Conservation (phyloP, 1,140 invertebrate genomes). For the Dreissena rostriformis region DNA sequence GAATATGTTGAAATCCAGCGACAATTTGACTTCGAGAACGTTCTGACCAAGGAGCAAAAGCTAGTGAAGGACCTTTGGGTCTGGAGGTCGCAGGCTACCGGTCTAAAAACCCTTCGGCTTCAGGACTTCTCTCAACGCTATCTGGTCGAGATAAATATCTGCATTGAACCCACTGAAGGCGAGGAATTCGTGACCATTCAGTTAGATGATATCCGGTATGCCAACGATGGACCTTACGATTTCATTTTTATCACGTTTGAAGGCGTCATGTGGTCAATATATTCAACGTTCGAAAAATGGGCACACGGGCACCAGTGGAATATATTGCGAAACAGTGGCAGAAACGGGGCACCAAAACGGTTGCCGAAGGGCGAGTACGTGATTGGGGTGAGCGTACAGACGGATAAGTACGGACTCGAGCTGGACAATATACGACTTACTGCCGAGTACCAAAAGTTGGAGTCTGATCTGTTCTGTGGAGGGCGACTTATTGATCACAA, state of each 20-base stretch:
- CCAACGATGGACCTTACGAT: slow-evolving; percentile 50
- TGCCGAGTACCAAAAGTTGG: slow-evolving; percentile 29
- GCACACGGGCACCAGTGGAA: slow-evolving; percentile 50
- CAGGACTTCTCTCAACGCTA: slow-evolving; percentile 26
- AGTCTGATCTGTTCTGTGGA: slow-evolving; percentile 29
- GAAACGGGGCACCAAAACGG: slow-evolving; percentile 22
- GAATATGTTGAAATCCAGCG: slow-evolving; percentile 49
- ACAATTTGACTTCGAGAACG: slow-evolving; percentile 20
- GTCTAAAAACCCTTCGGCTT: slow-evolving; percentile 21
- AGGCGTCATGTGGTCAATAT: slow-evolving; percentile 11
- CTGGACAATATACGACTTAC: slow-evolving; percentile 45
- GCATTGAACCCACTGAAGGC: slow-evolving; percentile 31
- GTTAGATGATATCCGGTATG: slow-evolving; percentile 49
- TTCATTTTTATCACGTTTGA: slow-evolving; percentile 41
- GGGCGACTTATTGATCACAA: slow-evolving; percentile 10
- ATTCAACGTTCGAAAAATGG: slow-evolving; percentile 44
- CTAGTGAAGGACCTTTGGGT: slow-evolving; percentile 25
- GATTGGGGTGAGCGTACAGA: slow-evolving; percentile 26
- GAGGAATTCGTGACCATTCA: background rate
- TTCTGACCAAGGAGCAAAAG: slow-evolving; percentile 1
- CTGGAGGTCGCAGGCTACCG: slow-evolving; percentile 43
- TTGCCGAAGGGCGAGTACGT: slow-evolving; percentile 34
- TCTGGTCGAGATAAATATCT: slow-evolving; percentile 33
- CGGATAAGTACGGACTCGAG: slow-evolving; percentile 48
- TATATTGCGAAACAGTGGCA: slow-evolving; percentile 40